A percentile compares a stretch with the other conserved stretches of the same genome.
These are phyloP conservation scores for Lemur catta DNA, from an alignment of 2,797 vertebrate species.

Conservation along the genomic window DNA sequence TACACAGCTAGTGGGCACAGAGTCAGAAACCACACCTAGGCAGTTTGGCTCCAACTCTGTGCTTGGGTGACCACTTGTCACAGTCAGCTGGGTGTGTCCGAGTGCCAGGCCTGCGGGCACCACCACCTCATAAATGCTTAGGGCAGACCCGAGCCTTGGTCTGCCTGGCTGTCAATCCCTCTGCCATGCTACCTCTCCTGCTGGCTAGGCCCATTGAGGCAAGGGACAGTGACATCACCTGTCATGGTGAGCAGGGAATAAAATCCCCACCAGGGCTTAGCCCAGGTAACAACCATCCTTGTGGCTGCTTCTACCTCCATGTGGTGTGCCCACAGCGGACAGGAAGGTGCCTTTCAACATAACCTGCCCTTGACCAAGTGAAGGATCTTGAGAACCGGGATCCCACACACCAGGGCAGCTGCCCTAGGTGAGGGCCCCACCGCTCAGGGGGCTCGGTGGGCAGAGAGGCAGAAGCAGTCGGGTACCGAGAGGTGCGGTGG, in stretches of 20 bases:
- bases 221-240: not conserved
- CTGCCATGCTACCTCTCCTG: not conserved
- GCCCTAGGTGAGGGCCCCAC: not conserved
- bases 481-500: not conserved
- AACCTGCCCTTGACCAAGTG: not conserved
- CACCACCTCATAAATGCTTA: rapidly evolving
- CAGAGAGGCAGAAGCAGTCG: not conserved
- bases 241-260: not conserved
- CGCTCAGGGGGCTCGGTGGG: not conserved
- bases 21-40: not conserved
- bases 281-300: not conserved
- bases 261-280: not conserved
- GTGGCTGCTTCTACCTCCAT: not conserved
- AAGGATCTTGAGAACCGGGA: not conserved
- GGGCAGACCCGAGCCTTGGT: not conserved
- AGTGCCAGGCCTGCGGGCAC: not conserved
- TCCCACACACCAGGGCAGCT: not conserved
- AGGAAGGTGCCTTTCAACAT: not conserved
- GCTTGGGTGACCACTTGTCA: not conserved
- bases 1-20: not conserved
- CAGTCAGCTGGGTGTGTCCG: not conserved
- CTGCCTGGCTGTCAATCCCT: not conserved
- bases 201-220: not conserved
- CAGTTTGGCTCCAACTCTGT: not conserved
- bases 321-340: not conserved